phyloP scores from a whole-genome alignment of 92 coral and sea anemone species.

The Phymanthus crucifer region DNA sequence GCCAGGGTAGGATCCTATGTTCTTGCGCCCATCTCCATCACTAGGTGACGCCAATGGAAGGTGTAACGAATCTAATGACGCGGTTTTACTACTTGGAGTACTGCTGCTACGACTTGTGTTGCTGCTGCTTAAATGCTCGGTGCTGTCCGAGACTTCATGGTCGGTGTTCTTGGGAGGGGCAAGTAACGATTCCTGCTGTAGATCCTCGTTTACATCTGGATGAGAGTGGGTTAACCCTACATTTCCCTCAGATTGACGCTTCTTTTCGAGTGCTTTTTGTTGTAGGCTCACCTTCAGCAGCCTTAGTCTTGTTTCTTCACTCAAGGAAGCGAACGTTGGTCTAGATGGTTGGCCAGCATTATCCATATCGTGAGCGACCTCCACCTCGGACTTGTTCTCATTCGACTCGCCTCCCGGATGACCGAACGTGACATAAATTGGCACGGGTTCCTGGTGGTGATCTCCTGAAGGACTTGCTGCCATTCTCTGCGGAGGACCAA shows the following conservation, averaged over 20 bases:
- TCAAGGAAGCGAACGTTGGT: slow-evolving; percentile 78
- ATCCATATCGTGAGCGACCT: slow-evolving; percentile 19
- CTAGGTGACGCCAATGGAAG: slow-evolving; percentile 21
- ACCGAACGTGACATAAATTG: slow-evolving; percentile 43
- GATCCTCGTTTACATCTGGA: slow-evolving; percentile 11
- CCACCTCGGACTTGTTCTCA: slow-evolving; percentile 47
- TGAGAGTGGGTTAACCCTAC: slow-evolving; percentile 19
- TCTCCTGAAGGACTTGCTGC: slow-evolving; percentile 59
- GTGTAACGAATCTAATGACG: slow-evolving; percentile 81
- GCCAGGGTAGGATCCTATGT: neutral
- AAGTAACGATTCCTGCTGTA: slow-evolving; percentile 34
- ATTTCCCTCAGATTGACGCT: slow-evolving; percentile 70
- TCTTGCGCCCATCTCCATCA: slow-evolving; percentile 20
- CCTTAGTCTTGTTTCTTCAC: slow-evolving; percentile 84
- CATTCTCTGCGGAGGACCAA: slow-evolving; percentile 54
- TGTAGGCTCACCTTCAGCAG: slow-evolving; percentile 80
- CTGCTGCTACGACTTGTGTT: slow-evolving; percentile 83
- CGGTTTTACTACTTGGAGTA: slow-evolving; percentile 78
- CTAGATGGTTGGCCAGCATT: slow-evolving; percentile 21
- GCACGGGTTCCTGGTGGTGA: slow-evolving; percentile 38
- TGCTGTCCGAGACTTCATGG: slow-evolving; percentile 51
- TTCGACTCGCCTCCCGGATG: slow-evolving; percentile 20
- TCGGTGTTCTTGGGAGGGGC: slow-evolving; percentile 57
- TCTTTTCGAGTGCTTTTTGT: slow-evolving; percentile 88
- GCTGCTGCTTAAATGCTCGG: slow-evolving; percentile 70